A percentile compares a stretch with the other conserved stretches of the same genome.
Evolutionary conservation across 2,797 vertebrate species (phyloP).

Genomic region (Notolepis coatsorum): DNA sequence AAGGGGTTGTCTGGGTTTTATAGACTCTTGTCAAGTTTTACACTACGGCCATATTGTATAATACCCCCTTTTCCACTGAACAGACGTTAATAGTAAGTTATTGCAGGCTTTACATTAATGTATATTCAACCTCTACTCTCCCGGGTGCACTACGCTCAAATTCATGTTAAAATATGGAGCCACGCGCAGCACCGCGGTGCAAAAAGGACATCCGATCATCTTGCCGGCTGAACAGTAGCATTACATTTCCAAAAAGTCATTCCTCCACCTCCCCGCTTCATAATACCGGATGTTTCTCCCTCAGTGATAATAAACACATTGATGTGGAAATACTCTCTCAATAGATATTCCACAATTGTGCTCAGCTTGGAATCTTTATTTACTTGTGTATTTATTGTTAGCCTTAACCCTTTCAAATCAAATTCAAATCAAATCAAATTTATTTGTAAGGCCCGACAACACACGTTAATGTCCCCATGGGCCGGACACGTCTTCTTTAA

Average conservation of each 20-base stretch:
- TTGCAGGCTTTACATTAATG: constrained; percentile 65
- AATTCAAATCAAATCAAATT: too few species aligned
- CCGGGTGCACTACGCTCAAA: constrained; percentile 53
- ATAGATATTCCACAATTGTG: neutral
- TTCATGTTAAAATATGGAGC: constrained; percentile 62
- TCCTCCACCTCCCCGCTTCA: constrained; percentile 32
- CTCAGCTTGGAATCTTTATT: constrained; percentile 4
- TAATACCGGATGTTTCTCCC: constrained; percentile 18
- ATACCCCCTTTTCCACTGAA: constrained; percentile 57
- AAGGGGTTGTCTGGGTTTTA: constrained; percentile 59
- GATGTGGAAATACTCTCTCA: constrained; percentile 13
- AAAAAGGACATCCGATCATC: constrained; percentile 52
- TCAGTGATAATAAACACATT: constrained; percentile 18
- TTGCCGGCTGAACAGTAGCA: constrained; percentile 50
- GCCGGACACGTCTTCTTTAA: too few species aligned
- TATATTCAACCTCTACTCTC: constrained; percentile 70
- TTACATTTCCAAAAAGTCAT: constrained; percentile 38
- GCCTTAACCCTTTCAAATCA: too few species aligned
- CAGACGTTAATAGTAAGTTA: constrained; percentile 69
- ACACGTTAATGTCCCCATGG: too few species aligned
- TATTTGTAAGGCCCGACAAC: too few species aligned
- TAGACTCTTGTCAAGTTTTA: constrained; percentile 58
- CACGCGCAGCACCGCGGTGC: constrained; percentile 35
- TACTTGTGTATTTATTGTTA: too few species aligned
- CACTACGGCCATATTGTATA: constrained; percentile 38